These are phyloP conservation scores for Cheilosia vulpina DNA, from an alignment of 2,888 invertebrate species.

Conservation along the genomic window DNA sequence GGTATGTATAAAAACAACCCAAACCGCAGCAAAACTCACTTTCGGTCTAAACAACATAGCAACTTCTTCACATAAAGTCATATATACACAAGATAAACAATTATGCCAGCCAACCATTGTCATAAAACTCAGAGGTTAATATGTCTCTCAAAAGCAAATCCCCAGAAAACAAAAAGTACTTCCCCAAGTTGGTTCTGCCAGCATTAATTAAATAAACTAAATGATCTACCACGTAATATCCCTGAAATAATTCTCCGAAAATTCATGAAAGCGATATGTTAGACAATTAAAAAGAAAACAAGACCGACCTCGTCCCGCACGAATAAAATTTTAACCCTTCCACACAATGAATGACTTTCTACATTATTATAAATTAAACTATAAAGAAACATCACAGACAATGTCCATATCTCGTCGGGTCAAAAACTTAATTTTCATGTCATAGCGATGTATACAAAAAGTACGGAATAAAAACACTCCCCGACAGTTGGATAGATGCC, in stretches of 20 bases:
- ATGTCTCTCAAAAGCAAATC: too few species aligned
- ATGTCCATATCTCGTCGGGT: conserved; percentile 45
- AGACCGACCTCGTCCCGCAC: not conserved
- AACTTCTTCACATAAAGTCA: too few species aligned
- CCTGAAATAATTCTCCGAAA: conserved; percentile 4
- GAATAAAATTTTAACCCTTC: not conserved
- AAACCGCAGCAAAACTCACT: too few species aligned
- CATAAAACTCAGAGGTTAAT: too few species aligned
- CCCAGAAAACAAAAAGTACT: not conserved
- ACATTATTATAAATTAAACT: not conserved
- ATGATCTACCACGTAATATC: not conserved
- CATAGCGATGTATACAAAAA: not conserved
- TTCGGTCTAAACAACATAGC: too few species aligned
- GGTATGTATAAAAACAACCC: too few species aligned
- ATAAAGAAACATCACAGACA: conserved; percentile 14
- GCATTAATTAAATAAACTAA: not conserved
- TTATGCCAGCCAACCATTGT: too few species aligned
- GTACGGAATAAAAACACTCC: not conserved
- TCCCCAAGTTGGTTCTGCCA: not conserved
- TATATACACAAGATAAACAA: too few species aligned
- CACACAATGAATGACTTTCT: not conserved
- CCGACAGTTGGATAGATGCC: conserved; percentile 29
- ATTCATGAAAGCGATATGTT: not conserved
- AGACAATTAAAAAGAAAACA: not conserved
- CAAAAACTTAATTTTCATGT: conserved; percentile 47